These are phyloP conservation scores for Phrynocephalus vlangalii DNA, from an alignment of 2,797 vertebrate species.

Conservation along the genomic window DNA sequence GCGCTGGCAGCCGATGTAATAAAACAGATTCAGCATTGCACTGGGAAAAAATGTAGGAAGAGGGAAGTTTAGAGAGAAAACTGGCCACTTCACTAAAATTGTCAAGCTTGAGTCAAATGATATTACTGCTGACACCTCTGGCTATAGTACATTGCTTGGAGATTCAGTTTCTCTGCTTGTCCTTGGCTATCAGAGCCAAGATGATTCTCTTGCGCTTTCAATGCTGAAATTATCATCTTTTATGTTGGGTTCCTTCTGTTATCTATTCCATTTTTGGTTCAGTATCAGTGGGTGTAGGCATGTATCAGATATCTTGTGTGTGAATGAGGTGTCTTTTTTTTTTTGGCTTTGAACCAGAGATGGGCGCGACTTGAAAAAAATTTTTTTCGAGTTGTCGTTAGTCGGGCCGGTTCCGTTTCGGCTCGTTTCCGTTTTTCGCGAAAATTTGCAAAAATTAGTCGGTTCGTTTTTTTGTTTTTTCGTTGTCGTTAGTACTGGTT, in stretches of 20 bases:
- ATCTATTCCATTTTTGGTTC: not conserved
- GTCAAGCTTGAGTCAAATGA: conserved; percentile 48
- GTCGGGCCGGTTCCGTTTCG: no score
- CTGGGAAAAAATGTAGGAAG: conserved; percentile 26
- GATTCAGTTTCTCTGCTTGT: conserved; percentile 54
- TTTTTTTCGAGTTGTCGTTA: no score
- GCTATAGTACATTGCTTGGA: conserved; percentile 49
- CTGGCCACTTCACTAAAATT: conserved; percentile 37
- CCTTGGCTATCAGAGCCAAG: conserved; percentile 46
- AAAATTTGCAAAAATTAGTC: no score
- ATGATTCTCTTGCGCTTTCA: conserved; percentile 51
- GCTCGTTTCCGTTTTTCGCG: no score
- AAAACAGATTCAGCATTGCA: conserved; percentile 31
- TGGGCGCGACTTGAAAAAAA: no score
- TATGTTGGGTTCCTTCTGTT: not conserved
- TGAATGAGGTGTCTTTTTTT: not conserved
- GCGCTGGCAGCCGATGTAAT: conserved; percentile 47
- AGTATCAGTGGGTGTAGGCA: not conserved
- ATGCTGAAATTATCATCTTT: conserved; percentile 43
- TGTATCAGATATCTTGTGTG: not conserved
- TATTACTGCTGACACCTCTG: conserved; percentile 44
- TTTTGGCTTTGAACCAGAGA: no score
- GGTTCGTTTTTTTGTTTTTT: no score
- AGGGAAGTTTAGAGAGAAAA: conserved; percentile 49
- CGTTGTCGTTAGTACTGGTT: no score